Percentiles rank a stretch among this genome's conserved stretches.
Evolutionary conservation across 1,140 invertebrate genomes (phyloP).

Genomic region (Lasioglossum albipes): DNA sequence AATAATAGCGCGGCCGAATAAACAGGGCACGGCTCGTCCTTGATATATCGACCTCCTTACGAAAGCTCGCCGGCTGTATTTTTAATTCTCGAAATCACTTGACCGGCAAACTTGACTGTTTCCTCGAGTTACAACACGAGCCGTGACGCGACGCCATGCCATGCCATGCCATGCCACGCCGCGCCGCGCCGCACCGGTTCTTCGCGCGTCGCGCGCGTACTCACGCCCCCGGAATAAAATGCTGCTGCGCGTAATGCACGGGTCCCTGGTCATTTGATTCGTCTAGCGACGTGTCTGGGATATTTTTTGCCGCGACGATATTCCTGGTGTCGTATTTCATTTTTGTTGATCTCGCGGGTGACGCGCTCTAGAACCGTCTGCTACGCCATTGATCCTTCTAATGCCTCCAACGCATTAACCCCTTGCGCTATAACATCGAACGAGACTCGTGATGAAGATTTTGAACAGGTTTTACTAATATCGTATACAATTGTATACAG

Average conservation of each 20-base stretch:
- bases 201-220: too few species aligned
- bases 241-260: neutral
- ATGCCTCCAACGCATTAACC: too few species aligned
- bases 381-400: too few species aligned
- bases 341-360: slow-evolving; percentile 20
- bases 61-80: slow-evolving; percentile 43
- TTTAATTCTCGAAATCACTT: slow-evolving; percentile 51
- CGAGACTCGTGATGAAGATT: too few species aligned
- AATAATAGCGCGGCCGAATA: slow-evolving; percentile 45
- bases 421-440: too few species aligned
- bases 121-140: slow-evolving; percentile 8
- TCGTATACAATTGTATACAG: too few species aligned
- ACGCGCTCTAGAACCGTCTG: neutral
- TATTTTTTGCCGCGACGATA: slow-evolving; percentile 34
- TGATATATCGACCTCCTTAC: slow-evolving; percentile 47
- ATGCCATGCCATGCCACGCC: too few species aligned
- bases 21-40: slow-evolving; percentile 41
- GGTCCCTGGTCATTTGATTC: slow-evolving; percentile 31
- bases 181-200: too few species aligned
- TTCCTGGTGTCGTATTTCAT: slow-evolving; percentile 28
- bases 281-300: slow-evolving; percentile 43
- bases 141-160: too few species aligned
- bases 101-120: slow-evolving; percentile 34
- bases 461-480: too few species aligned
- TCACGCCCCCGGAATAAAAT: too few species aligned